Base-by-base conservation (phyloP, 2,888 invertebrate genomes). In the Ophion ellenae region DNA sequence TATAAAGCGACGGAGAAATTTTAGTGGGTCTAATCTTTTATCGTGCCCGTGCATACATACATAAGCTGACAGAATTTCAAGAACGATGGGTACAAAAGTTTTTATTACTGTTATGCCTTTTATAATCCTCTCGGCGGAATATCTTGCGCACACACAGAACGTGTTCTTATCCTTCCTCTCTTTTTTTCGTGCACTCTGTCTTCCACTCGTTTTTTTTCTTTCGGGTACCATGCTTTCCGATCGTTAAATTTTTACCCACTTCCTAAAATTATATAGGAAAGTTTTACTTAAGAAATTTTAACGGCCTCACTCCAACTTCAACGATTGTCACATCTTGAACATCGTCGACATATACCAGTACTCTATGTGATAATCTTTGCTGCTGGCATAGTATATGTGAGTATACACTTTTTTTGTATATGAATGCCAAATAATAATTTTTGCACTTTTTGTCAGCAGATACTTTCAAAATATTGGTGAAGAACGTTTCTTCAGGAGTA, bases 51-150 rank as follows among this genome's bases (percentile, higher is more conserved):
- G 2, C 40, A 70, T 53, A 47, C 20, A 20, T 28, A 79, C 63
- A 20, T 20, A 32, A 17, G 17, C 7, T 45, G 59, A 20, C 9
- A 17, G 36, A 47, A 78, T 78, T 75, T 75, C 36, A 24, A 75
- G 32, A 70, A 66, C 57, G 24, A 79, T 69, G 32, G 64, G 64
- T 32, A 77, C 67, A 61, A 75, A 82, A 85, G 85, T 86, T 86
- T 81, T 66, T 40, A n/a, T 69, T 73, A 83, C 83, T 86, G 80
- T 83, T 86, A 83, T 67, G 75, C 64, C 78, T 86, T 86, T 86
- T 86, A 86, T 53, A 81, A 86, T 78, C 78, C 69, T 76, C 67
- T 73, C 47, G 63, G 28, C 28, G 67, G 53, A 64, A 76, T 70
- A 79, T 61, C 59, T 47, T 32, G 32, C 76, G 63, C 32, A 36